These are phyloP conservation scores for Vimba vimba DNA, from an alignment of 2,113 vertebrate genomes.

Conservation along the genomic window DNA sequence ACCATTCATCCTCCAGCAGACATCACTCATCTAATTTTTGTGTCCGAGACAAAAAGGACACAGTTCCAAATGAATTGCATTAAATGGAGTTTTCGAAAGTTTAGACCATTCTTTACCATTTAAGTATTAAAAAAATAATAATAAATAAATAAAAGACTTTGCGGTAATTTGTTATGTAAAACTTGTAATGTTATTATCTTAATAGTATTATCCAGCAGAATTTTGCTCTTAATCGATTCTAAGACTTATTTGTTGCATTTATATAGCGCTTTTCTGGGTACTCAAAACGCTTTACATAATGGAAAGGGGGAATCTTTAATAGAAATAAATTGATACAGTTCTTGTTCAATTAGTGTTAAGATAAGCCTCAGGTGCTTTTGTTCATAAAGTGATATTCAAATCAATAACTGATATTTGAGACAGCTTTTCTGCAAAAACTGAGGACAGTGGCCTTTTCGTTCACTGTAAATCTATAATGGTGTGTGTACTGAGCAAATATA, in stretches of 20 bases:
- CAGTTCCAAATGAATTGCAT: slow-evolving; percentile 40
- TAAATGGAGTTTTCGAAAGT: background rate
- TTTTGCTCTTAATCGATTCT: background rate
- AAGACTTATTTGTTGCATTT: no score
- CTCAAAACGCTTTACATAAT: no score
- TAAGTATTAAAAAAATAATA: background rate
- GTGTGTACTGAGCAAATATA: background rate
- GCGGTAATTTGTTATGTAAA: background rate
- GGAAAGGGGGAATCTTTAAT: background rate
- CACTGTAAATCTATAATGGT: background rate
- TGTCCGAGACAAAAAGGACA: slow-evolving; percentile 61
- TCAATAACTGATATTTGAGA: background rate
- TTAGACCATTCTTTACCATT: background rate
- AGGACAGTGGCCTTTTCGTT: background rate
- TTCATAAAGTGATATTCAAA: background rate
- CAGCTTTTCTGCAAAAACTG: background rate
- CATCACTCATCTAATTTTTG: slow-evolving; percentile 70
- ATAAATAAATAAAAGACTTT: background rate
- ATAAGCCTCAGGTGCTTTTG: background rate
- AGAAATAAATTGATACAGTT: background rate
- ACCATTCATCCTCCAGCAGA: slow-evolving; percentile 60
- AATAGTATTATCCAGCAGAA: background rate
- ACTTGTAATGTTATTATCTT: background rate
- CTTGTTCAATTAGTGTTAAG: background rate
- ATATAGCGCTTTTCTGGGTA: no score